Evolutionary conservation across 35 echinoderm and acorn worm species (phyloP), one percentile per base, ranked within the genome.

Genomic region (Amphiura filiformis): DNA sequence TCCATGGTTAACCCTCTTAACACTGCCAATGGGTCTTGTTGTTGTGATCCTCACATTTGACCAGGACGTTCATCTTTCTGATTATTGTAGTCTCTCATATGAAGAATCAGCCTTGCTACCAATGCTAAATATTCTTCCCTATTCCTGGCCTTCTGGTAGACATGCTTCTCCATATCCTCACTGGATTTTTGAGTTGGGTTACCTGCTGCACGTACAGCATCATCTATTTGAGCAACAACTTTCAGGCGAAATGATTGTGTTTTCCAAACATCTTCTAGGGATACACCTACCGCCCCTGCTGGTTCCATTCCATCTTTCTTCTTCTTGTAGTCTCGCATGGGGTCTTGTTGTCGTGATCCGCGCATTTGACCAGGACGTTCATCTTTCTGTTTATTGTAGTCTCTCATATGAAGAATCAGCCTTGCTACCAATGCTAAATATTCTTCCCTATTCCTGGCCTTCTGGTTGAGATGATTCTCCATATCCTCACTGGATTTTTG

Each of bases 151-250:
- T 86, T 81, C 36, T 87, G 86, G 84, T 81, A 92, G 36, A 92
- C 85, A 77, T 92, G 90, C n/a, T 87, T 87, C 70, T 92, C 90
- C 84, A 92, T 38, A 32, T 92, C 90, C 3, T 18, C 75, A 35
- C 90, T 86, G 34, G 90, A 92, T 47, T 92, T 87, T 39, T 78
- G 34, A 20, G 85, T 92, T 1, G 90, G 90, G 77, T 92, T 92
- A 32, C 90, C 86, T 1, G 84, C 84, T 34, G 78, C 44, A 52
- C 7, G 44, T 11, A 52, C 20, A 52, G 20, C 7, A 52, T 7
- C 44, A 11, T 52, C 7, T 20, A 52, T 52, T 52, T 52, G 44
- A 20, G 44, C 44, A 52, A 52, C 44, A 20, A 52, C 44, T 52
- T 52, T 52, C 44, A 52, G 7, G 7, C 44, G 44, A 20, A 11